Percentiles rank a stretch among this genome's conserved stretches.
Conservation (phyloP, 2,888 invertebrate genomes). For the Lypha dubia region DNA sequence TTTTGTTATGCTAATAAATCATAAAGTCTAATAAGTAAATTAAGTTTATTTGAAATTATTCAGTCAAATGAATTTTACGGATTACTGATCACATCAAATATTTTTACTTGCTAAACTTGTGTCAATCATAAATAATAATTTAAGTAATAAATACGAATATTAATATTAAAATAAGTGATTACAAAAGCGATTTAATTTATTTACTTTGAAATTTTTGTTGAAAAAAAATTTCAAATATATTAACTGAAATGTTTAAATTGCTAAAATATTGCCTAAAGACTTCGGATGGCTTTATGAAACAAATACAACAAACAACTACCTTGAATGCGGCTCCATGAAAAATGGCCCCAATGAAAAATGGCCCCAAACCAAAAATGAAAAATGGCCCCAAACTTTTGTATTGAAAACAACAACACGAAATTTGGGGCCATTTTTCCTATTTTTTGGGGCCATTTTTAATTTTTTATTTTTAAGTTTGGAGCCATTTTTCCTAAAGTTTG, state of each 20-base stretch:
- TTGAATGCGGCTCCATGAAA: too few relatives aligned
- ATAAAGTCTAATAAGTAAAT: conserved; percentile 37
- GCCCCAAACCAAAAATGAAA: too few relatives aligned
- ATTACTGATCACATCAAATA: conserved; percentile 28
- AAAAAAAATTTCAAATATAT: background rate
- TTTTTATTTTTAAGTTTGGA: too few relatives aligned
- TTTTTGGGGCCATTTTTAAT: too few relatives aligned
- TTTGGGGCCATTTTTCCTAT: too few relatives aligned
- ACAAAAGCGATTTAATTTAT: background rate
- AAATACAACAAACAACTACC: too few relatives aligned
- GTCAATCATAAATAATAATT: background rate
- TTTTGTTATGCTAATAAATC: conserved; percentile 51
- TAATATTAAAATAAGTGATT: conserved; percentile 1
- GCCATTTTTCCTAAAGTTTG: too few relatives aligned
- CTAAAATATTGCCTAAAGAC: background rate
- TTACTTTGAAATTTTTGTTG: background rate
- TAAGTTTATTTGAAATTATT: conserved; percentile 51
- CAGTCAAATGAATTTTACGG: conserved; percentile 41
- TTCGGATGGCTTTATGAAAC: background rate
- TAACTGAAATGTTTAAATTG: background rate
- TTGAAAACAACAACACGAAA: too few relatives aligned
- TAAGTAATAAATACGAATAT: background rate
- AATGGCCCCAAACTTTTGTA: too few relatives aligned
- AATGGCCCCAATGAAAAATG: too few relatives aligned
- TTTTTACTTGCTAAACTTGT: background rate